These are phyloP conservation scores for Notechis scutatus DNA, from an alignment of 2,113 vertebrate species.

Conservation along the genomic window DNA sequence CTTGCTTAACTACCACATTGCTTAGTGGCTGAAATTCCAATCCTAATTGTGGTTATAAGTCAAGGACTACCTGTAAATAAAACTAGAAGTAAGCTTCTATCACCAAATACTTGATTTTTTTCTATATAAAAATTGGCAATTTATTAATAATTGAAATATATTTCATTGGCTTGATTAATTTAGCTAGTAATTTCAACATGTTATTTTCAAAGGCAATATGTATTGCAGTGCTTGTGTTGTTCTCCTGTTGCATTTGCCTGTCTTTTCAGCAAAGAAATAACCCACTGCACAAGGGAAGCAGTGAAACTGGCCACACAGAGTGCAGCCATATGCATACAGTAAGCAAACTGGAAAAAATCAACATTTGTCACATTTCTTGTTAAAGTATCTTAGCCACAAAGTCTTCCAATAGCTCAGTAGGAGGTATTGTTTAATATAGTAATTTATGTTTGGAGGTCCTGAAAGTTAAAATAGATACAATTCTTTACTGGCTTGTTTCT, in stretches of 20 bases:
- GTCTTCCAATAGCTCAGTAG: not conserved
- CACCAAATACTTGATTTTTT: not conserved
- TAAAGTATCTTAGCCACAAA: slow-evolving; percentile 11
- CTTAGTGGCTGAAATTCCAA: not conserved
- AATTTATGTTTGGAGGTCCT: not conserved
- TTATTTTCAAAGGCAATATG: slow-evolving; percentile 27
- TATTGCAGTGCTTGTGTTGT: slow-evolving; percentile 28
- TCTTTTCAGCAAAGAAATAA: slow-evolving; percentile 38
- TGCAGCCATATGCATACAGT: slow-evolving; percentile 34
- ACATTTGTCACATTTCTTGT: slow-evolving; percentile 20
- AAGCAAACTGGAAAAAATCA: slow-evolving; percentile 18
- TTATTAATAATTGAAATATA: not conserved
- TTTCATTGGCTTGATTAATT: not conserved
- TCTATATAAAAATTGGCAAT: not conserved
- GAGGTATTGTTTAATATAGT: not conserved
- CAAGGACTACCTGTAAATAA: not conserved
- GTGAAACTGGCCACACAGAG: slow-evolving; percentile 32
- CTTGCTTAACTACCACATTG: not conserved
- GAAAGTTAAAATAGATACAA: not conserved
- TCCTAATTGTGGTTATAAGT: not conserved
- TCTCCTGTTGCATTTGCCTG: slow-evolving; percentile 29
- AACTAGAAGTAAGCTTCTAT: not conserved
- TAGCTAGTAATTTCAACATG: not conserved
- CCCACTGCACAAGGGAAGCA: slow-evolving; percentile 27
- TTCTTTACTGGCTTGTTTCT: not conserved